Conservation (phyloP, 2,797 vertebrate genomes). For the Crocidura indochinensis region DNA sequence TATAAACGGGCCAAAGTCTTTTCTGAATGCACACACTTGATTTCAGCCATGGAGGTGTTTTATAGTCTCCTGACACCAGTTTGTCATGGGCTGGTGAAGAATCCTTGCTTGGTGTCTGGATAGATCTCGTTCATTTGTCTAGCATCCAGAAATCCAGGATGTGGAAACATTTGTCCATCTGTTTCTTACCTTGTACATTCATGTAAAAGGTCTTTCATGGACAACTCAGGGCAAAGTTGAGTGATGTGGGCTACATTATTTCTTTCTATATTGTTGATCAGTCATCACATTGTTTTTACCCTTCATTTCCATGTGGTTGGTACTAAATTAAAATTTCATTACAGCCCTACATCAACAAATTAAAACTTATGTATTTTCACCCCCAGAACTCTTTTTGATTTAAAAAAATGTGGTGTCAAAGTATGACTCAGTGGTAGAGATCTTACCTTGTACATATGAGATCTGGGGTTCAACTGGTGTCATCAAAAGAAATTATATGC, state of each 20-base stretch:
- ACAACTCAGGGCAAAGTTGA: neutral
- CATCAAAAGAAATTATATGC: too few relatives aligned
- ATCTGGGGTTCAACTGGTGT: too few relatives aligned
- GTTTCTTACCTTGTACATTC: neutral
- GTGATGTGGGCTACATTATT: neutral
- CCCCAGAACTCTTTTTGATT: constrained; percentile 41
- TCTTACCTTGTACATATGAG: too few relatives aligned
- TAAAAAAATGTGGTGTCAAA: neutral
- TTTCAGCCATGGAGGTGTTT: neutral
- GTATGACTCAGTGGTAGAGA: too few relatives aligned
- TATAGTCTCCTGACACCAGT: neutral
- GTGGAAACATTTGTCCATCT: neutral
- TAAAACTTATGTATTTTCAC: too few relatives aligned
- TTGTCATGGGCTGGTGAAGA: neutral
- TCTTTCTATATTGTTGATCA: constrained; percentile 24
- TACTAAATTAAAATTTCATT: constrained; percentile 28
- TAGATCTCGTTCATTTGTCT: neutral
- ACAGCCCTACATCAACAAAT: neutral
- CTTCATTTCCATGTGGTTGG: neutral
- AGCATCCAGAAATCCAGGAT: neutral
- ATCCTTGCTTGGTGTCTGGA: neutral
- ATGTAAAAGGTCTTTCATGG: neutral
- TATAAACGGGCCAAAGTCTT: neutral
- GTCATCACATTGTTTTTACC: neutral
- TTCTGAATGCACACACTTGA: neutral